Evolutionary conservation across 2,797 vertebrate species (phyloP).

Genomic region (Alfaro cultratus): DNA sequence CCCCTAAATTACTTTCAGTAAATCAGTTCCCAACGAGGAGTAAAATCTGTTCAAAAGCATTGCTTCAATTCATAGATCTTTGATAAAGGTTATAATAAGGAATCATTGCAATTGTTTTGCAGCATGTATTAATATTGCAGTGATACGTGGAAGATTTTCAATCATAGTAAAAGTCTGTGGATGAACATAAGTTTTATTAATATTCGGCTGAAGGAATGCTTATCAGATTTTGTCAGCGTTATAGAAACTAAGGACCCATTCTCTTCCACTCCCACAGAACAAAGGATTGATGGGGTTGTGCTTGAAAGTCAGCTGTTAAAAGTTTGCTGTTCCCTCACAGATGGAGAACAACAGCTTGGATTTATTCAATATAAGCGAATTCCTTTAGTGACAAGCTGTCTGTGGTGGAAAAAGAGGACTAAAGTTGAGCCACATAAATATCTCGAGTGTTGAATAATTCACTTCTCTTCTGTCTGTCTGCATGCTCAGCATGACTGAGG

Average conservation of each 20-base stretch:
- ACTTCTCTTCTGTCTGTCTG: not conserved
- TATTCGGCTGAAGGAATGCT: not conserved
- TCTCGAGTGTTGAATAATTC: slow-evolving; percentile 29
- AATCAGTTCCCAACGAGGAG: not conserved
- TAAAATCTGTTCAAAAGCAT: not conserved
- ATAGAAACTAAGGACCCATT: slow-evolving; percentile 1
- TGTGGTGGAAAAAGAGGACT: slow-evolving; percentile 7
- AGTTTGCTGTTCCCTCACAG: slow-evolving; percentile 32
- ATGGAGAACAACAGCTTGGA: slow-evolving; percentile 44
- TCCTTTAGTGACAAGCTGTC: slow-evolving; percentile 32
- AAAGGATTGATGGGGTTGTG: not conserved
- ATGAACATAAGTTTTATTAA: not conserved
- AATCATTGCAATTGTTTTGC: not conserved
- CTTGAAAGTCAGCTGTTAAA: slow-evolving; percentile 43
- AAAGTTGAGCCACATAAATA: slow-evolving; percentile 39
- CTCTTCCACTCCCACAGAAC: not conserved
- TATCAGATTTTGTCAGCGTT: not conserved
- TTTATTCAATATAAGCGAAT: slow-evolving; percentile 42
- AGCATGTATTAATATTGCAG: not conserved
- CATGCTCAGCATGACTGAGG: not conserved
- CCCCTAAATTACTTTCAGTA: not conserved
- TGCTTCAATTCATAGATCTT: not conserved
- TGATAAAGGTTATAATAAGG: not conserved
- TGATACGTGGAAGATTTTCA: not conserved
- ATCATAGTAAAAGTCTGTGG: not conserved